A percentile compares a stretch with the other conserved stretches of the same genome.
Evolutionary conservation across 2,888 invertebrate species (phyloP).

Genomic region (Ramazzottius varieornatus): DNA sequence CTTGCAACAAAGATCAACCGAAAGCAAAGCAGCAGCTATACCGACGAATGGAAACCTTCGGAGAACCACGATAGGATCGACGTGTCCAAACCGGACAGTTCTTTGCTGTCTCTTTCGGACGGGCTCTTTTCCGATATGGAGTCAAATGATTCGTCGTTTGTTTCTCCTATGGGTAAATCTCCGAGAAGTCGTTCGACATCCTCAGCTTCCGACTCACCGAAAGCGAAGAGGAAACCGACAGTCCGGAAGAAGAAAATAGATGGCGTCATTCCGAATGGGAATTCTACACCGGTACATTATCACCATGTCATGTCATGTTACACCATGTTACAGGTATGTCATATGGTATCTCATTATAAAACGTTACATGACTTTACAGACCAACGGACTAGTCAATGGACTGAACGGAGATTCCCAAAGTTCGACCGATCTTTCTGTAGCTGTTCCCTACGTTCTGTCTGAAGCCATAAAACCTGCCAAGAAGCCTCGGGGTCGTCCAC

Average conservation of each 20-base stretch:
- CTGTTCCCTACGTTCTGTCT: too few species aligned
- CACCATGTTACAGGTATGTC: too few species aligned
- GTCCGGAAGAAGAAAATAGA: neutral
- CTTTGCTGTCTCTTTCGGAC: neutral
- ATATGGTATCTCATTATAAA: too few species aligned
- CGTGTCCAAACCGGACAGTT: neutral
- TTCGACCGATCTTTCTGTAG: too few species aligned
- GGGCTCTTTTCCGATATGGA: neutral
- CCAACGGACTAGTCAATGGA: too few species aligned
- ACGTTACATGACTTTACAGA: too few species aligned
- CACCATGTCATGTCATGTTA: too few species aligned
- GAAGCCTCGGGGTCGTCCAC: too few species aligned
- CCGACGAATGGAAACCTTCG: neutral
- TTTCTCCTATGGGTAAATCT: neutral
- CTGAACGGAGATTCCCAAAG: too few species aligned
- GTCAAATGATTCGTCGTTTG: neutral
- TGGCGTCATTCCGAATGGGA: neutral
- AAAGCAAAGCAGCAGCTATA: neutral
- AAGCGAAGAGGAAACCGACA: neutral
- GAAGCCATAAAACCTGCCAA: too few species aligned
- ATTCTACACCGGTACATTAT: too few species aligned
- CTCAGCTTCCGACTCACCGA: neutral
- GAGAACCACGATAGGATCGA: neutral
- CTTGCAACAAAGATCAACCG: conserved; percentile 1
- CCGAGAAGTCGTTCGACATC: neutral